Evolutionary conservation across 2,888 invertebrate species (phyloP), one percentile per base, ranked within the genome.

Genomic region (Cataglyphis rosenhaueri): DNA sequence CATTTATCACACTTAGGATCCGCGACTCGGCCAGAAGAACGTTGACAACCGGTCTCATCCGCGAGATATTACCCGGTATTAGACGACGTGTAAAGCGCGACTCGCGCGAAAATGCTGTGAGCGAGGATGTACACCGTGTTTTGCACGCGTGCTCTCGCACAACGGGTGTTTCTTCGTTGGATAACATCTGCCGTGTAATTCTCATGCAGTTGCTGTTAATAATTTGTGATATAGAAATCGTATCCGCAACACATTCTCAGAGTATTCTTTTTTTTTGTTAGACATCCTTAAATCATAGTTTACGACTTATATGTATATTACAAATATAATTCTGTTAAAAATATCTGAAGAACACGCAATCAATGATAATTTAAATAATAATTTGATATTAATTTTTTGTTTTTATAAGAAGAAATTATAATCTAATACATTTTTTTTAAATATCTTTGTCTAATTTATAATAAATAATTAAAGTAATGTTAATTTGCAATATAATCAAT

Each of bases 1-100:
- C 66, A 86, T 84, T 86, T 84, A 82, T 86, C 79, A 86, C 75
- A 81, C 81, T 82, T 84, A 75, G 57, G 52, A 35, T 52, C 70
- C 81, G 64, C 74, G 78, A 84, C 61, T 73, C 25, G 41, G 15
- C 59, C 9, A 48, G 65, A 83, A 83, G 73, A 68, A 82, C 59
- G 84, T 66, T 81, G 79, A 61, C 65, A 81, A 68, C 61, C 65
- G 18, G 35, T 12, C 44, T 76, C 57, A 79, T 79, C 71, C 78
- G 12, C 65, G 73, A 38, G 38, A 78, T 66, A 76, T 75, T 75
- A 48, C 38, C 25, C 21, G 32, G 48, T 61, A 65, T 64, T 62
- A 74, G 68, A 29, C 21, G 29, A 38, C 70, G 38, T 57, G 55
- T 41, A 59, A 71, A 38, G 35, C 12, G 35, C 35, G 62, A 62